These are phyloP conservation scores for Lasioglossum vierecki DNA, from an alignment of 2,888 invertebrate genomes.

Conservation along the genomic window DNA sequence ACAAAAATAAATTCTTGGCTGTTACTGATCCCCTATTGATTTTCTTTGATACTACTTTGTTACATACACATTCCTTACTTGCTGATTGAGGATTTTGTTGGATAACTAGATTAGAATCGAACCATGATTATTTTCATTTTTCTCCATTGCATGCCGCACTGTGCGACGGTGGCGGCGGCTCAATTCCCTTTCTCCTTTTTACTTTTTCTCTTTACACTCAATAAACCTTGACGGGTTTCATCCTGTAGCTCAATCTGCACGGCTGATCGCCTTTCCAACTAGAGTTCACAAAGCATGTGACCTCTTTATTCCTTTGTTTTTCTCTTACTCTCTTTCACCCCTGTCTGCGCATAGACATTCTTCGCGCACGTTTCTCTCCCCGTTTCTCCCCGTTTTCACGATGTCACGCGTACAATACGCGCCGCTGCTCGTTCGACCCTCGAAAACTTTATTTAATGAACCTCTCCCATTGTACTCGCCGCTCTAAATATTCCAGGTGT, in stretches of 20 bases:
- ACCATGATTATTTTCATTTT: too few relatives aligned
- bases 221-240: slow-evolving; percentile 47
- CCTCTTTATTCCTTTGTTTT: slow-evolving; percentile 49
- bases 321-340: slow-evolving; percentile 10
- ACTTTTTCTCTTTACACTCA: slow-evolving; percentile 38
- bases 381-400: slow-evolving; percentile 12
- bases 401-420: background rate
- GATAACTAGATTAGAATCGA: too few relatives aligned
- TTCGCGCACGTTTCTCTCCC: background rate
- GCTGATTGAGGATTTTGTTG: too few relatives aligned
- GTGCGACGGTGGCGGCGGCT: background rate
- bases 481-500: slow-evolving; percentile 7
- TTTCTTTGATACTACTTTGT: too few relatives aligned
- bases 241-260: slow-evolving; percentile 64
- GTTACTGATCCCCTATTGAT: too few relatives aligned
- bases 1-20: too few relatives aligned
- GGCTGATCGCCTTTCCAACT: slow-evolving; percentile 57
- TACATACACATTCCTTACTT: too few relatives aligned
- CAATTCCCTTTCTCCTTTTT: background rate
- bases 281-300: slow-evolving; percentile 44
- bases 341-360: background rate
- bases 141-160: too few relatives aligned
- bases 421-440: background rate
- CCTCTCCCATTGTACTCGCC: background rate
- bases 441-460: slow-evolving; percentile 9